Percentiles rank a stretch among this genome's conserved stretches.
These are phyloP conservation scores for Theropithecus gelada DNA, from an alignment of 2,113 vertebrate species.

Conservation along the genomic window DNA sequence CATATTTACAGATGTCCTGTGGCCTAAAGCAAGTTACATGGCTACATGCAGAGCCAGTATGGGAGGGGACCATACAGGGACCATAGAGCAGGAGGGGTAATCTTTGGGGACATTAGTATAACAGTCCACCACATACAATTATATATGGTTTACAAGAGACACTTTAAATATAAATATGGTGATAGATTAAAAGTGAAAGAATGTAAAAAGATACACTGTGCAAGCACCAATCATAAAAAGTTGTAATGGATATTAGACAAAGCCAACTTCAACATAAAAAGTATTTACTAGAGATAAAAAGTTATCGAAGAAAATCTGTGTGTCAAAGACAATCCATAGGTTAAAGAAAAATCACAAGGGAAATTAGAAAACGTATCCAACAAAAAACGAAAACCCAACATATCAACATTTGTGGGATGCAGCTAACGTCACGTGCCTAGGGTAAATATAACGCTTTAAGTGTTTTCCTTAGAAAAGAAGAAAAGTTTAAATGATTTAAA, in stretches of 20 bases:
- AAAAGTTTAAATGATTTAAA: neutral
- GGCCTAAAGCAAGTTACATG: neutral
- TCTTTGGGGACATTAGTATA: neutral
- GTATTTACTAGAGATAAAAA: neutral
- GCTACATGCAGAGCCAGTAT: neutral
- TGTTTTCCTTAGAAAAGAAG: neutral
- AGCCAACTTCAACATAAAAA: neutral
- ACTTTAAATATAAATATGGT: neutral
- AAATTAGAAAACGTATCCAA: neutral
- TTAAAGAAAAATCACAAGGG: neutral
- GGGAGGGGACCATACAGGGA: neutral
- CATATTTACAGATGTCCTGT: neutral
- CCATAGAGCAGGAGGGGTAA: neutral
- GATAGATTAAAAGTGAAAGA: neutral
- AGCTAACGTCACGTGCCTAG: neutral
- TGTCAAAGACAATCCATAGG: neutral
- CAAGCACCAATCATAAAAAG: neutral
- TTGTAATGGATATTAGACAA: neutral
- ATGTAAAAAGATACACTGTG: neutral
- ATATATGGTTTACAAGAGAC: neutral
- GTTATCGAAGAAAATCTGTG: neutral
- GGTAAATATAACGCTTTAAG: neutral
- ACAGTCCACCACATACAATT: neutral
- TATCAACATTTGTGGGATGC: neutral
- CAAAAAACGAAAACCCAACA: neutral